These are phyloP conservation scores for Gryon sp. DNA, from an alignment of 1,140 invertebrate genomes.

Conservation along the genomic window DNA sequence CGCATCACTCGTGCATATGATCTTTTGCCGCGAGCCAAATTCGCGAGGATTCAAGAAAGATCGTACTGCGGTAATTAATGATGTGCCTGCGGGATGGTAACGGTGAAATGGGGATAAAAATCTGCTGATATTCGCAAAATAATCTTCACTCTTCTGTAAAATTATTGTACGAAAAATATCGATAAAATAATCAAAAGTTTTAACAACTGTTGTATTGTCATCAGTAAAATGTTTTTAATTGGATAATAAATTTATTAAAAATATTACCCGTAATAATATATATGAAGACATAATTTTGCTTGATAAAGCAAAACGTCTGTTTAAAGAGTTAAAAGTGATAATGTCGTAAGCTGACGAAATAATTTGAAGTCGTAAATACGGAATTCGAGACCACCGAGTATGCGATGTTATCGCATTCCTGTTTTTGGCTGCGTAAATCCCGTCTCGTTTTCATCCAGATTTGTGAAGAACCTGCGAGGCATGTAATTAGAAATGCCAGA, in stretches of 20 bases:
- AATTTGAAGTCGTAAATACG: conserved; percentile 43
- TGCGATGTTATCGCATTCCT: conserved; percentile 24
- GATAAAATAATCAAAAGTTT: too few species aligned
- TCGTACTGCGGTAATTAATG: conserved; percentile 63
- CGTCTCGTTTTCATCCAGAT: conserved; percentile 50
- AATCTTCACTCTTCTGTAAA: conserved; percentile 37
- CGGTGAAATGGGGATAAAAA: conserved; percentile 55
- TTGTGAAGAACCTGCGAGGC: conserved; percentile 51
- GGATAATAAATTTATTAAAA: too few species aligned
- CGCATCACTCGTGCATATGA: conserved; percentile 33
- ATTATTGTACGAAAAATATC: background rate
- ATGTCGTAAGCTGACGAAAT: conserved; percentile 3
- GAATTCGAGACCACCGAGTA: conserved; percentile 39
- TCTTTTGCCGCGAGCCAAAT: conserved; percentile 41
- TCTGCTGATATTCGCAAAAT: conserved; percentile 53
- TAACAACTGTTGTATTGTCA: too few species aligned
- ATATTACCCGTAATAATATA: too few species aligned
- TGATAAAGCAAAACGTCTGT: too few species aligned
- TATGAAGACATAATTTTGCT: too few species aligned
- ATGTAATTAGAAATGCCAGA: conserved; percentile 72
- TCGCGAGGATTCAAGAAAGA: conserved; percentile 60
- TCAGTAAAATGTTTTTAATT: too few species aligned
- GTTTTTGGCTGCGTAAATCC: conserved; percentile 44
- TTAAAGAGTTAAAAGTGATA: conserved; percentile 4
- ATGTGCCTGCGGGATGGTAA: conserved; percentile 62